Evolutionary conservation across 2,113 vertebrate genomes (phyloP), one percentile per base, ranked within the genome.

Genomic region (Ceyx cyanopectus): DNA sequence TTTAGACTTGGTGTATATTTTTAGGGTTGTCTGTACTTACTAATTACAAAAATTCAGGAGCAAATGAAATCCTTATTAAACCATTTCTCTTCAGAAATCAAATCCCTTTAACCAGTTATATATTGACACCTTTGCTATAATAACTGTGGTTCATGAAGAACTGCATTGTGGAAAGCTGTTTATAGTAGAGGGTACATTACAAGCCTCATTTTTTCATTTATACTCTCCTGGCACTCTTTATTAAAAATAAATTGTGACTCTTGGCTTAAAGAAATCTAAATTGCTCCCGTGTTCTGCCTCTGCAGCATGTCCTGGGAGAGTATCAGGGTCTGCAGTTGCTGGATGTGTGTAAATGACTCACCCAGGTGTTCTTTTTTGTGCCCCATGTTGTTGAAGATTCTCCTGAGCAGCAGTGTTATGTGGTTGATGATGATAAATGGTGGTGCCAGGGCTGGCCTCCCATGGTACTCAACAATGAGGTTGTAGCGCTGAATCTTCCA

Each of bases 351-450:
- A 81, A 74, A 53, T 34, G 29, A 34, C 97, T 94, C 96, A 99
- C 99, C 99, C 41, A 99, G 97, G 46, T 96, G 97, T 20, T 98
- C 98, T 69, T 97, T 98, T 88, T 98, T 98, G 53, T 95, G 94
- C 57, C 97, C 97, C 0, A 84, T 92, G 92, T 94, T 98, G 85
- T 95, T 97, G 92, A 98, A 89, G 68, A 98, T 73, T 75, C 97
- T 96, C 92, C 97, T 94, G 93, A 99, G 95, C 54, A 98, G 87
- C 94, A 99, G 98, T 67, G 94, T 98, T 14, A 99, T 77, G 96
- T 99, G 99, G 95, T 98, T 99, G 95, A 99, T 98, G 51, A 99
- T 98, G 96, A 99, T 99, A 95, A 99, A 99, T 56, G 99, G 99
- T 3, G 99, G 99, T 4, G 99, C 99, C 85, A 99, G 97, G 9